These are phyloP conservation scores for Ectemnius cavifrons DNA, from an alignment of 2,888 invertebrate species.

Conservation along the genomic window DNA sequence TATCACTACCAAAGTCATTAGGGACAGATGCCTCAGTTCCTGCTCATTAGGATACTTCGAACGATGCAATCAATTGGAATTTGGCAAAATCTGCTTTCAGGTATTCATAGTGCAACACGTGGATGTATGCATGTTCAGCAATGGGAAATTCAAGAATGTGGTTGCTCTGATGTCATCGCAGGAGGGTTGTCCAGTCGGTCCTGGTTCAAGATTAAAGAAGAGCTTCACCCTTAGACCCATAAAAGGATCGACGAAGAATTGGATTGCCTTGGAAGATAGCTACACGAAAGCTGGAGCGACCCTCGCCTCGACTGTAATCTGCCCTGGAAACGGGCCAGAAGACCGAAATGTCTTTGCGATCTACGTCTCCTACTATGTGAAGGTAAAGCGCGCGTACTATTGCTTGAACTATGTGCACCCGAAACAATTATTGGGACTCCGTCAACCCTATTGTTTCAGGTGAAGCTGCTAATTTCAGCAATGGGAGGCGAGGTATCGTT, in stretches of 20 bases:
- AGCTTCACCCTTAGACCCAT: constrained; percentile 85
- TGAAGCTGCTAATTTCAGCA: constrained; percentile 88
- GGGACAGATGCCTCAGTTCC: too few relatives aligned
- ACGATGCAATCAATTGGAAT: too few relatives aligned
- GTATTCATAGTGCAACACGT: constrained; percentile 92
- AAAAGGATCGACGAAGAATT: constrained; percentile 90
- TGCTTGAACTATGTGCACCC: background rate
- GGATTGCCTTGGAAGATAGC: constrained; percentile 94
- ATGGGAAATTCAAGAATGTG: constrained; percentile 96
- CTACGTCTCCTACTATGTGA: constrained; percentile 94
- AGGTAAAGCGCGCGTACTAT: constrained; percentile 78
- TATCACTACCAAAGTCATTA: background rate
- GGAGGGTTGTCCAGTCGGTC: constrained; percentile 83
- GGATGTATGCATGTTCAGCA: constrained; percentile 96
- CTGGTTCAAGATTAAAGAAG: constrained; percentile 83
- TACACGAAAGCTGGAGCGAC: constrained; percentile 79
- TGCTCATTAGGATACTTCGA: too few relatives aligned
- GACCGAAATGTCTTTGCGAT: constrained; percentile 93
- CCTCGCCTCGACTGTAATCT: constrained; percentile 81
- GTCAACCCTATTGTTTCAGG: constrained; percentile 64
- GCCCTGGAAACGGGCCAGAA: constrained; percentile 80
- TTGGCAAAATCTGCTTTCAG: constrained; percentile 77
- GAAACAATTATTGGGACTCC: background rate
- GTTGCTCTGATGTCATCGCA: constrained; percentile 85
- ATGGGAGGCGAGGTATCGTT: constrained; percentile 89